Evolutionary conservation across 2,797 vertebrate species (phyloP).

Genomic region (Cyprinella venusta): DNA sequence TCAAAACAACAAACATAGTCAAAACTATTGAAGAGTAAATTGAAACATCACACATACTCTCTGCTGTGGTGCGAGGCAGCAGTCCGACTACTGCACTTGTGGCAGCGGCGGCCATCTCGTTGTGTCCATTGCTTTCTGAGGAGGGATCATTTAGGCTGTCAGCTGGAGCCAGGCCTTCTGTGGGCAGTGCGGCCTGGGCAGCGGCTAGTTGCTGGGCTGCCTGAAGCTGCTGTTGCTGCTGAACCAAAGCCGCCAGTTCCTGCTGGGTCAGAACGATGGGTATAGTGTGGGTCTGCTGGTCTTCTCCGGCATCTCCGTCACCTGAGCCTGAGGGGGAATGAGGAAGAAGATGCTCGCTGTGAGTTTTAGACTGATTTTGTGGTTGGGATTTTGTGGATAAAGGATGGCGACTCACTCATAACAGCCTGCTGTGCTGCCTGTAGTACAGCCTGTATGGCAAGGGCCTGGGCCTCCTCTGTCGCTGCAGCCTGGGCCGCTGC

Average conservation of each 20-base stretch:
- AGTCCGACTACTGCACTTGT: slow-evolving; percentile 81
- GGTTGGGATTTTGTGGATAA: neutral
- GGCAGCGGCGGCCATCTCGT: slow-evolving; percentile 81
- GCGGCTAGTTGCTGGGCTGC: slow-evolving; percentile 77
- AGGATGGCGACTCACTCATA: slow-evolving; percentile 68
- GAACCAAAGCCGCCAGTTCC: slow-evolving; percentile 87
- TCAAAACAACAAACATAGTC: neutral
- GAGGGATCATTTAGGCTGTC: slow-evolving; percentile 93
- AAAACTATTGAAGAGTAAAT: neutral
- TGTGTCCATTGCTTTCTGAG: slow-evolving; percentile 89
- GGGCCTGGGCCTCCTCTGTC: slow-evolving; percentile 87
- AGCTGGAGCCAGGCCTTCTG: slow-evolving; percentile 89
- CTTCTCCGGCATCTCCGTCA: slow-evolving; percentile 67
- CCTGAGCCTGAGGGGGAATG: slow-evolving; percentile 52
- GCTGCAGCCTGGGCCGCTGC: slow-evolving; percentile 90
- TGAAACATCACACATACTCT: slow-evolving; percentile 73
- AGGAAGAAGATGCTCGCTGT: neutral
- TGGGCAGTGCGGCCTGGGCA: slow-evolving; percentile 76
- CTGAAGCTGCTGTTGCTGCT: slow-evolving; percentile 86
- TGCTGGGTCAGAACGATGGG: slow-evolving; percentile 91
- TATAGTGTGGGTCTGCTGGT: slow-evolving; percentile 81
- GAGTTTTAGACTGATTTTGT: neutral
- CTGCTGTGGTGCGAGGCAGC: slow-evolving; percentile 81
- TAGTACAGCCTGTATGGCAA: slow-evolving; percentile 86
- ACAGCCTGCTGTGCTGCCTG: slow-evolving; percentile 91